Conservation (phyloP, 2,888 invertebrate genomes). For the Diaprepes abbreviatus region DNA sequence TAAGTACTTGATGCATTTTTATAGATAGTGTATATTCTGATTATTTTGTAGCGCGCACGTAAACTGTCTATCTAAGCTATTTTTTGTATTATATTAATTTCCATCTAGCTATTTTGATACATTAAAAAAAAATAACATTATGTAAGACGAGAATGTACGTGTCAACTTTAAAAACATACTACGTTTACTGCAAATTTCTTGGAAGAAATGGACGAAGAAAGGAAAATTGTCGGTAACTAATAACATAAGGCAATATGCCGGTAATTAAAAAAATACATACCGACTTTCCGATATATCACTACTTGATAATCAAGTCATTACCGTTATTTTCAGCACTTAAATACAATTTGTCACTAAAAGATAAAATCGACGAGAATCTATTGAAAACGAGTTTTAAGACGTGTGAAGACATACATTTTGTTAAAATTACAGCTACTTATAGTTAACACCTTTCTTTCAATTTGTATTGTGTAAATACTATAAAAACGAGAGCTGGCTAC, state of each 20-base stretch:
- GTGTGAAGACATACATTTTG: slow-evolving; percentile 28
- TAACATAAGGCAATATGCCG: slow-evolving; percentile 12
- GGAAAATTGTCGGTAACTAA: not conserved
- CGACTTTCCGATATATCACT: slow-evolving; percentile 27
- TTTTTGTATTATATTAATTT: no score
- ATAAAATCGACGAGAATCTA: slow-evolving; percentile 28
- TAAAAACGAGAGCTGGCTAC: slow-evolving; percentile 7
- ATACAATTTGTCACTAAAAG: slow-evolving; percentile 32
- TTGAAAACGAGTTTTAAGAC: slow-evolving; percentile 30
- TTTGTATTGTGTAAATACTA: slow-evolving; percentile 23
- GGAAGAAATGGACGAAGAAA: slow-evolving; percentile 13
- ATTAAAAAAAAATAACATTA: no score
- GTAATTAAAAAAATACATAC: slow-evolving; percentile 30
- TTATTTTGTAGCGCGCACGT: no score
- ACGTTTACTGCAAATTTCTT: not conserved
- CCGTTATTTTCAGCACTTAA: slow-evolving; percentile 30
- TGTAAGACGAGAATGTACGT: no score
- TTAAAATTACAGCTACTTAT: slow-evolving; percentile 34
- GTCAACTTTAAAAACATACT: not conserved
- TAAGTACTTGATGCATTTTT: no score
- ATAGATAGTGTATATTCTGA: no score
- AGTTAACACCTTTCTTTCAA: slow-evolving; percentile 29
- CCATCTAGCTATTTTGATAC: no score
- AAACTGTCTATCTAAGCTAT: no score
- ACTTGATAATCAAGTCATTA: slow-evolving; percentile 24